Evolutionary conservation across 2,888 invertebrate genomes (phyloP).

Genomic region (Ochropacha duplaris): DNA sequence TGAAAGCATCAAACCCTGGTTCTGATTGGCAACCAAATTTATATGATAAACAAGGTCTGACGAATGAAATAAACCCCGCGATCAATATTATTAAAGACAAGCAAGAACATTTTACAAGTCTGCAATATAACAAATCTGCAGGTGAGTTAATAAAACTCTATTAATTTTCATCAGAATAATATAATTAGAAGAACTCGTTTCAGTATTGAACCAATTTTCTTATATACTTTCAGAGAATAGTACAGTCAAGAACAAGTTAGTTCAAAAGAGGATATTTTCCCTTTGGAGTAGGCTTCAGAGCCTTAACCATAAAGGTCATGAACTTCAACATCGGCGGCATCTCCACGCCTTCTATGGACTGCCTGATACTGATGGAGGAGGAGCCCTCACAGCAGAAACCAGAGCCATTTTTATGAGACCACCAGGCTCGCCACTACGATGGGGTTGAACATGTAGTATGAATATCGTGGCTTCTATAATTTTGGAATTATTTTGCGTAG

Average conservation of each 20-base stretch:
- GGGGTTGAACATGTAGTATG: conserved; percentile 56
- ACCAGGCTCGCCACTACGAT: conserved; percentile 74
- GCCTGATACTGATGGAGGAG: conserved; percentile 56
- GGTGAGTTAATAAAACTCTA: conserved; percentile 26
- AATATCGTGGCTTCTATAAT: neutral
- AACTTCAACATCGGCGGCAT: conserved; percentile 69
- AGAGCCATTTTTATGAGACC: conserved; percentile 68
- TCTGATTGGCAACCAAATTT: conserved; percentile 25
- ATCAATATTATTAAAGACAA: conserved; percentile 50
- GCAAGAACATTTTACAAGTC: conserved; percentile 41
- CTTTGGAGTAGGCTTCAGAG: conserved; percentile 74
- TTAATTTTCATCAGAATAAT: neutral
- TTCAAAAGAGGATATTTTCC: conserved; percentile 71
- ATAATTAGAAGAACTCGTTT: neutral
- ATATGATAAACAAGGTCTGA: conserved; percentile 31
- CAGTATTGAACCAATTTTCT: conserved; percentile 11
- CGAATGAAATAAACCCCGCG: conserved; percentile 41
- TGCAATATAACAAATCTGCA: conserved; percentile 32
- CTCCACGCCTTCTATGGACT: conserved; percentile 68
- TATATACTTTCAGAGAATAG: conserved; percentile 45
- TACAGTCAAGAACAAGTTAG: conserved; percentile 43
- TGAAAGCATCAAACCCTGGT: conserved; percentile 29
- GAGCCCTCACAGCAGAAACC: conserved; percentile 67
- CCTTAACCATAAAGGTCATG: conserved; percentile 70
- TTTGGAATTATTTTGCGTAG: neutral